A percentile compares a stretch with the other conserved stretches of the same genome.
These are phyloP conservation scores for Callocephalon fimbriatum DNA, from an alignment of 2,113 vertebrate genomes.

Conservation along the genomic window DNA sequence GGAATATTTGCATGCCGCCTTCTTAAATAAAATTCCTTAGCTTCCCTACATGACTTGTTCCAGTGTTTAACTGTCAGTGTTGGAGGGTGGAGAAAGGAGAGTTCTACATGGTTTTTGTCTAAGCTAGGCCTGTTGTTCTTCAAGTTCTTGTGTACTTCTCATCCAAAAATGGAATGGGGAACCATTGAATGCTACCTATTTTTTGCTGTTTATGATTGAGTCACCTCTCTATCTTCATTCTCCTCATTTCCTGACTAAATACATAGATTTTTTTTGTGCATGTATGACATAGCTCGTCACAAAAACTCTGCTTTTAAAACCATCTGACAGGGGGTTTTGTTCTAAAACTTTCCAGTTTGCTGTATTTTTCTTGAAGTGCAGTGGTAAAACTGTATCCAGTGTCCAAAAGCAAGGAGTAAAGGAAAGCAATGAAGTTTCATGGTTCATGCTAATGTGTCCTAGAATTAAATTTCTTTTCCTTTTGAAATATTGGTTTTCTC, in stretches of 20 bases:
- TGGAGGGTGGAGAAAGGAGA: background rate
- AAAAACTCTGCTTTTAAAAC: background rate
- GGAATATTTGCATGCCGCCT: background rate
- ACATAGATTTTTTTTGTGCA: background rate
- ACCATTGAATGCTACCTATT: background rate
- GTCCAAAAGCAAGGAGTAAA: background rate
- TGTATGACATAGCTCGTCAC: background rate
- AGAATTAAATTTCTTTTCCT: background rate
- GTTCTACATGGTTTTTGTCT: background rate
- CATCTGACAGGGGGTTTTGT: background rate
- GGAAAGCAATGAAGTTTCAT: background rate
- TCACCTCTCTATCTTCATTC: background rate
- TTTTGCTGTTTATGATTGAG: background rate
- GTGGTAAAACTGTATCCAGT: background rate
- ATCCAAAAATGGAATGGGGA: background rate
- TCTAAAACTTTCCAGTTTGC: background rate
- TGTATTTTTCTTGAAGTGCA: background rate
- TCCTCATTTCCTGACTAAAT: background rate
- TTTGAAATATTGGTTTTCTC: background rate
- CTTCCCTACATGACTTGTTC: background rate
- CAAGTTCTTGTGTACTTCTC: background rate
- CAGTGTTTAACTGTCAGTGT: background rate
- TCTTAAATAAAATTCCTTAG: slow-evolving; percentile 8
- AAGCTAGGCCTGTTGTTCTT: background rate
- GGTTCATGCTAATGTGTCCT: background rate